These are phyloP conservation scores for Thamnaconus septentrionalis DNA, from an alignment of 2,113 vertebrate genomes.

Conservation along the genomic window DNA sequence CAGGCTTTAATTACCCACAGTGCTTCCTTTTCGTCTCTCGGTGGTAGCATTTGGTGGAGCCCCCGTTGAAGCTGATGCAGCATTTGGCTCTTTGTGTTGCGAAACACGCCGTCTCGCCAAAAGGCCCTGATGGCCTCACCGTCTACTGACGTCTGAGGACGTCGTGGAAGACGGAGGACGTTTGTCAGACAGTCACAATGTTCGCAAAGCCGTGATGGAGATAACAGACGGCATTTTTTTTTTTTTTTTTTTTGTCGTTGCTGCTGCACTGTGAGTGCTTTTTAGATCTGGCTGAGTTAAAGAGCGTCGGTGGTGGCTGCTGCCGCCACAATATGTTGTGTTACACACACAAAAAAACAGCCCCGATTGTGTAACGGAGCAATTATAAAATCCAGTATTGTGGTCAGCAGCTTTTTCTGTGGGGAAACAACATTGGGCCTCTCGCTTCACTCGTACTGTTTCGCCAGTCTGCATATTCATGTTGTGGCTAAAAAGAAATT, in stretches of 20 bases:
- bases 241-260: too few species aligned
- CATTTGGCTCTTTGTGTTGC: conserved; percentile 34
- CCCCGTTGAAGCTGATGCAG: not conserved
- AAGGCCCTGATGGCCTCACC: conserved; percentile 21
- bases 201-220: too few species aligned
- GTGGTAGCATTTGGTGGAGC: conserved; percentile 50
- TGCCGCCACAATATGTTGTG: conserved; percentile 13
- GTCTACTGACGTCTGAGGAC: conserved; percentile 20
- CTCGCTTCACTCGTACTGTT: conserved; percentile 11
- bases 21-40: not conserved
- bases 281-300: not conserved
- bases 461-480: not conserved
- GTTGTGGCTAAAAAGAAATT: too few species aligned
- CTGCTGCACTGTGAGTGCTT: not conserved
- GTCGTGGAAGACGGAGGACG: conserved; percentile 7
- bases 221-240: too few species aligned
- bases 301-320: not conserved
- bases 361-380: conserved; percentile 21
- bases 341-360: conserved; percentile 22
- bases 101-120: conserved; percentile 30
- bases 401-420: conserved; percentile 28
- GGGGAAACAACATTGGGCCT: conserved; percentile 22
- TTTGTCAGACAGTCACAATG: conserved; percentile 8
- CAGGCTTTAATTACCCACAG: conserved; percentile 22
- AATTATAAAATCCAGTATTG: conserved; percentile 23